Evolutionary conservation across 2,888 invertebrate species (phyloP).

Genomic region (Diaphora mendica): DNA sequence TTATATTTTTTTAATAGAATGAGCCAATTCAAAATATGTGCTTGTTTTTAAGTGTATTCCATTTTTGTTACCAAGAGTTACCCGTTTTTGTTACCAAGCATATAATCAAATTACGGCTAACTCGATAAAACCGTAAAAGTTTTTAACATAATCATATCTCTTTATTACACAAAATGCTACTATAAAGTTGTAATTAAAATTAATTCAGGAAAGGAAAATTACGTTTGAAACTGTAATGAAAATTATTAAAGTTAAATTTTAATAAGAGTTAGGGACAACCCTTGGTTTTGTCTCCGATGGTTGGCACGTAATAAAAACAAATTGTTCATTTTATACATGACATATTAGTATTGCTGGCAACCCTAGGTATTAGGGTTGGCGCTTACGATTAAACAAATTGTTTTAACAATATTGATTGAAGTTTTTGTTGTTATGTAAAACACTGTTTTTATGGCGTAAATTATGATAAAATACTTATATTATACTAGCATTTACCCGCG

Average conservation of each 20-base stretch:
- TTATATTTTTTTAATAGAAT: too few relatives aligned
- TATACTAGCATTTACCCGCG: not conserved
- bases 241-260: slow-evolving; percentile 24
- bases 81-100: too few relatives aligned
- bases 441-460: not conserved
- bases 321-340: slow-evolving; percentile 52
- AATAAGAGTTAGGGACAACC: slow-evolving; percentile 38
- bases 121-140: not conserved
- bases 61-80: too few relatives aligned
- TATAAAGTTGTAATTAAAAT: slow-evolving; percentile 21
- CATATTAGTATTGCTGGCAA: slow-evolving; percentile 35
- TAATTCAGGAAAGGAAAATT: slow-evolving; percentile 12
- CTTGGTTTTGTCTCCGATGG: slow-evolving; percentile 40
- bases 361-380: slow-evolving; percentile 45
- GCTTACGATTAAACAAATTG: slow-evolving; percentile 33
- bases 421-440: not conserved
- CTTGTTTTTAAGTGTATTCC: not conserved
- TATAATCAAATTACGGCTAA: not conserved
- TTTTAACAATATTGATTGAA: not conserved
- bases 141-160: slow-evolving; percentile 14
- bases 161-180: slow-evolving; percentile 16
- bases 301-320: slow-evolving; percentile 64
- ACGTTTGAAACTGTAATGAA: slow-evolving; percentile 16
- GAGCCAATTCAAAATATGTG: not conserved
- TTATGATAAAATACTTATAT: not conserved